Conservation (phyloP, 2,888 invertebrate species). For the Stenchaetothrips biformis region DNA sequence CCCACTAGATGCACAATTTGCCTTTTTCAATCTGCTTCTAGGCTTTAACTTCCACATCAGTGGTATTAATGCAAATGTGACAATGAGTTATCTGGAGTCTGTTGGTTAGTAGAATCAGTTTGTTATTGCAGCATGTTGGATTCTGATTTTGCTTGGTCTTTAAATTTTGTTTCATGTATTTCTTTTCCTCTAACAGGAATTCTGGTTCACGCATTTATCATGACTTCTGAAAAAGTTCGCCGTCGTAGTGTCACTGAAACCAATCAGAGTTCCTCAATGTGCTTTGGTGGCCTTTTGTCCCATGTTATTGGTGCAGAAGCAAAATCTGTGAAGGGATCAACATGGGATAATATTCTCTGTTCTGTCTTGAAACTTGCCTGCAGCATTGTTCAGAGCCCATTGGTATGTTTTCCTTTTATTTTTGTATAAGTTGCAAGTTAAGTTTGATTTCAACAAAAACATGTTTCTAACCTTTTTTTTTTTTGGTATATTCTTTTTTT, state of each 20-base stretch:
- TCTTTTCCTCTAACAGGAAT: slow-evolving; percentile 23
- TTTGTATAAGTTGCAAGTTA: slow-evolving; percentile 47
- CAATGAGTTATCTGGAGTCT: slow-evolving; percentile 68
- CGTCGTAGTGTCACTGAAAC: slow-evolving; percentile 52
- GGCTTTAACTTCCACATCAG: slow-evolving; percentile 62
- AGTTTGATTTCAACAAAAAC: neutral
- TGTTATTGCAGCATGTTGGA: slow-evolving; percentile 32
- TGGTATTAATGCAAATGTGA: slow-evolving; percentile 57
- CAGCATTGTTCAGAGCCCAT: neutral
- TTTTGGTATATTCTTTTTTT: neutral
- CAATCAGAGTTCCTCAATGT: slow-evolving; percentile 44
- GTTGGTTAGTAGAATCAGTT: slow-evolving; percentile 52
- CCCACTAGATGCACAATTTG: slow-evolving; percentile 71
- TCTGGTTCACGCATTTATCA: slow-evolving; percentile 33
- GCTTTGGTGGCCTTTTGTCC: slow-evolving; percentile 71
- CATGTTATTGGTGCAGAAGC: slow-evolving; percentile 62
- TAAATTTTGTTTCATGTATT: slow-evolving; percentile 26
- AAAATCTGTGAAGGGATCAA: slow-evolving; percentile 40
- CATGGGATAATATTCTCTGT: neutral
- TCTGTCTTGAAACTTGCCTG: neutral
- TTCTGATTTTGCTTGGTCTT: slow-evolving; percentile 2
- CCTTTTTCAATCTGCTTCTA: slow-evolving; percentile 61
- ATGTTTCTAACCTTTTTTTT: neutral
- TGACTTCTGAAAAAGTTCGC: slow-evolving; percentile 31
- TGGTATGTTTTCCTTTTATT: neutral